Percentiles rank a stretch among this genome's conserved stretches.
Evolutionary conservation across 1,140 invertebrate species (phyloP).

Genomic region (Aphaenogaster rudis): DNA sequence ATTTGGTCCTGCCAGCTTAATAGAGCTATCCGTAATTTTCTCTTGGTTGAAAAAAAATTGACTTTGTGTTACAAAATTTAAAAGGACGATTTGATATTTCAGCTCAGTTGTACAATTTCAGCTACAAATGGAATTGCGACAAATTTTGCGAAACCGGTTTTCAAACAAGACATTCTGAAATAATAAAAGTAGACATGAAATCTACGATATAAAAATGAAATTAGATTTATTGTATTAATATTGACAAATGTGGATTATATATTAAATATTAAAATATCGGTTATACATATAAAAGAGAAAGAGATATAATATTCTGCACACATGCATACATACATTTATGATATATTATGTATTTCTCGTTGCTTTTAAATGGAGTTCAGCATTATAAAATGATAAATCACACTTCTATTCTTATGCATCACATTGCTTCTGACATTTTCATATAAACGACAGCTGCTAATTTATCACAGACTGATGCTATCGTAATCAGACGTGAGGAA

Average conservation of each 20-base stretch:
- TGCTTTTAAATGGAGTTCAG: neutral
- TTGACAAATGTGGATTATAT: neutral
- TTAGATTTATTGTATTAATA: slow-evolving; percentile 9
- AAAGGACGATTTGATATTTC: slow-evolving; percentile 2
- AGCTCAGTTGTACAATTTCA: neutral
- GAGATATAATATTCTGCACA: neutral
- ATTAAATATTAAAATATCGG: slow-evolving; percentile 3
- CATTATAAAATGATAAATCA: slow-evolving; percentile 24
- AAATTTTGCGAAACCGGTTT: neutral
- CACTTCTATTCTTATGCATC: neutral
- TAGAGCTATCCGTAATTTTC: slow-evolving; percentile 1
- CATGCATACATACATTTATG: neutral
- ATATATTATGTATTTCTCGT: neutral
- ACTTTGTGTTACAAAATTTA: slow-evolving; percentile 10
- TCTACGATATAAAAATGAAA: neutral
- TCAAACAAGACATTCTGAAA: neutral
- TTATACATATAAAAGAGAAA: neutral
- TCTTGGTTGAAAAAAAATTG: slow-evolving; percentile 11
- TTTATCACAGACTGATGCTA: slow-evolving; percentile 9
- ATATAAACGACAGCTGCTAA: neutral
- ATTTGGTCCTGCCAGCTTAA: too few species aligned
- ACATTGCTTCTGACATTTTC: neutral
- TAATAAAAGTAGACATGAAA: neutral
- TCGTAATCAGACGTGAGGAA: slow-evolving; percentile 39
- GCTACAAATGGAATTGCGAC: neutral